Percentiles rank a stretch among this genome's conserved stretches.
Evolutionary conservation across 2,888 invertebrate genomes (phyloP).

Genomic region (Sussaba pulchella): DNA sequence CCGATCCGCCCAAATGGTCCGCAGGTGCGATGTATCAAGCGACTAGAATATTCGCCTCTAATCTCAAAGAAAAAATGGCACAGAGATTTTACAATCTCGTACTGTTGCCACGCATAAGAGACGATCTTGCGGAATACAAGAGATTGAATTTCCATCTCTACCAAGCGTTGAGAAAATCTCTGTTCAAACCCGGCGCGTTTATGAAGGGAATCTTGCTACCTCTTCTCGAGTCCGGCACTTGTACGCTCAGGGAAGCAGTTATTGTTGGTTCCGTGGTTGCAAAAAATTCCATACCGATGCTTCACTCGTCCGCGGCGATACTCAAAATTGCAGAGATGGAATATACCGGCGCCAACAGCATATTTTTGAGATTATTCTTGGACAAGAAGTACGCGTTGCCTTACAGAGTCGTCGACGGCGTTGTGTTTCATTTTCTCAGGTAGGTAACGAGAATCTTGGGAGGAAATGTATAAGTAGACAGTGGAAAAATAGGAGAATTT

Average conservation of each 20-base stretch:
- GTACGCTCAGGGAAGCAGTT: constrained; percentile 97
- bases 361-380: constrained; percentile 96
- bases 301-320: constrained; percentile 98
- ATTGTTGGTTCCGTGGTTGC: constrained; percentile 97
- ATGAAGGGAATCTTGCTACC: constrained; percentile 96
- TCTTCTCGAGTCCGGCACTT: constrained; percentile 93
- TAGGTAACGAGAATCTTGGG: constrained; percentile 80
- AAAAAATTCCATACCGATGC: constrained; percentile 95
- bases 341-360: constrained; percentile 97
- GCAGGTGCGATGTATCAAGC: constrained; percentile 99
- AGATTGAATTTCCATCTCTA: constrained; percentile 98
- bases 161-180: constrained; percentile 95
- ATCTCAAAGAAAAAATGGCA: constrained; percentile 97
- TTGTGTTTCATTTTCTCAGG: constrained; percentile 97
- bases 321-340: constrained; percentile 99
- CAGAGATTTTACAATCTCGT: constrained; percentile 97
- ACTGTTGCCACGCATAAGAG: constrained; percentile 95
- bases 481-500: too few species aligned
- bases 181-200: constrained; percentile 99
- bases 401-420: constrained; percentile 96
- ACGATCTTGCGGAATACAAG: constrained; percentile 98
- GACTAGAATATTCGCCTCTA: constrained; percentile 98
- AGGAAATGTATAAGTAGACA: too few species aligned
- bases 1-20: constrained; percentile 96
- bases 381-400: constrained; percentile 99